phyloP scores from a whole-genome alignment of 2,113 vertebrate species.

The Casuarius casuarius region DNA sequence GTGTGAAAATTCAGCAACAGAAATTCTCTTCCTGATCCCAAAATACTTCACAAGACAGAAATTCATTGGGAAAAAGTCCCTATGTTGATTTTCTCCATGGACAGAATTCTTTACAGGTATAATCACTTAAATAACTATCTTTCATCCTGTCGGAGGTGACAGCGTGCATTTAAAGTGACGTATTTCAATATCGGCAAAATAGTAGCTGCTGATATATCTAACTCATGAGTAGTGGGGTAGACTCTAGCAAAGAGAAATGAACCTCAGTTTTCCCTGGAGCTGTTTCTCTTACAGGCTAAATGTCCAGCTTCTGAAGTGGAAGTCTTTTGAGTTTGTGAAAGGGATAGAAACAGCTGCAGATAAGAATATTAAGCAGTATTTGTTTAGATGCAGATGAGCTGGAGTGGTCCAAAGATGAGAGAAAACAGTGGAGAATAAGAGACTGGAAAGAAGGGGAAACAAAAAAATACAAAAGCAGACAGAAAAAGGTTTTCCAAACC shows the following conservation, averaged over 20 bases:
- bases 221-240: neutral
- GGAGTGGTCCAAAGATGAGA: neutral
- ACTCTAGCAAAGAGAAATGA: neutral
- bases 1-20: neutral
- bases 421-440: neutral
- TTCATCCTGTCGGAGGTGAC: neutral
- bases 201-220: neutral
- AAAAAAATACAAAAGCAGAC: neutral
- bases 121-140: neutral
- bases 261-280: neutral
- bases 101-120: neutral
- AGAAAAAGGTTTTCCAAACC: neutral
- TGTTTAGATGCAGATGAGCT: neutral
- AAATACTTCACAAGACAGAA: neutral
- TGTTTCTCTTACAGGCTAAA: neutral
- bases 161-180: neutral
- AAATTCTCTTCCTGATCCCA: neutral
- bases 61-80: neutral
- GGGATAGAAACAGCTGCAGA: neutral
- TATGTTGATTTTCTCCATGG: neutral
- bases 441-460: neutral
- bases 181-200: neutral
- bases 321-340: neutral
- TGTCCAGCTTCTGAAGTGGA: neutral
- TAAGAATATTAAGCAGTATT: neutral